Base-by-base conservation (phyloP, 1,140 invertebrate species). In the Asobara japonica region DNA sequence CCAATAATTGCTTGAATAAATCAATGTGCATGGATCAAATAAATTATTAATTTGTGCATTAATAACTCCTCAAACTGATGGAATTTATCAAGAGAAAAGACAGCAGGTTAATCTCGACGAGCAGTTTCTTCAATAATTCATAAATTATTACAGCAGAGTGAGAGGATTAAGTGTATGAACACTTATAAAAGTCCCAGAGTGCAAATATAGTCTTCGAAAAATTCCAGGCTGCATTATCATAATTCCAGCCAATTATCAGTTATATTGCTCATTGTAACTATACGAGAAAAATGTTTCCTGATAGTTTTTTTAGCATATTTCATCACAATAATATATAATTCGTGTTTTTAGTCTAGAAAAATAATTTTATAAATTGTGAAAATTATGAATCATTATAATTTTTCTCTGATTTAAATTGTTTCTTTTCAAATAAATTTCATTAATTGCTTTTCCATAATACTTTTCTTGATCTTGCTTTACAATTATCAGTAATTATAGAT, bases 401-500 rank as follows among this genome's bases (percentile, higher is more conserved):
- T 20, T 45, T 56, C 22, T 6, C 18, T 25, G 0, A 22, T 56
- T 25, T 27, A 13, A 5, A 45, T 45, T 45, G 22, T 56, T 25
- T 3, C n/a, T 10, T 56, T 25, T 25, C 25, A 56, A 56, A 45
- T 4, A 45, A 25, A 56, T 4, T 56, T 25, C 3, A 56, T 27
- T 10, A 56, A 56, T 18, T 16, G 18, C 41, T 16, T 45, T 45
- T 3, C 51, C 18, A 56, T 56, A 56, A 25, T 56, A 0, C 13
- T 27, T 56, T 25, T 22, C 51, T 2, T 56, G 3, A 25, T 22
- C 10, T 68, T 48, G 22, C 48, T 68, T 62, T 61, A 16, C 68
- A 33, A 29, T 61, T 68, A 68, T 68, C 41, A 68, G 41, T 68
- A 68, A 18, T 45, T 67, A 20, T 69, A 73, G 18, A 45, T 62